These are phyloP conservation scores for Brachypteracias leptosomus DNA, from an alignment of 2,113 vertebrate genomes.

Conservation along the genomic window DNA sequence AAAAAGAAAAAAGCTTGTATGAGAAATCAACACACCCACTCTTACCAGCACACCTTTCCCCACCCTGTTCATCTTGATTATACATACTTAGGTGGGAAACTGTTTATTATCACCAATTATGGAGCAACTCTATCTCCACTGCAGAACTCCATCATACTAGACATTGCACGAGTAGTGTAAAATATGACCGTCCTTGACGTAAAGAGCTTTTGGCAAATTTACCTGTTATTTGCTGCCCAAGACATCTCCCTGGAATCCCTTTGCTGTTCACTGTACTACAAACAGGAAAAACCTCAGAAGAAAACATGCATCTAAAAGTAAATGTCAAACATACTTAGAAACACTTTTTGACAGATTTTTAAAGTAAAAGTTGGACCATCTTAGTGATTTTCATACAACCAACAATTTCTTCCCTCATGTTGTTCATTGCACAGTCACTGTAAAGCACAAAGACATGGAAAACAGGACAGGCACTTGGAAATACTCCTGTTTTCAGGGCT, in stretches of 20 bases:
- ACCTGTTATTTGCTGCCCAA: background rate
- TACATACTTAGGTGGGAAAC: background rate
- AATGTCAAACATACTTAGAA: background rate
- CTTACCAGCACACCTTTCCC: background rate
- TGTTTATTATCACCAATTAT: conserved; percentile 31
- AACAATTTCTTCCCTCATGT: background rate
- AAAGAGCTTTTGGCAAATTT: background rate
- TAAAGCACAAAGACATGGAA: background rate
- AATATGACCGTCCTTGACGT: background rate
- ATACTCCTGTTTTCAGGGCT: background rate
- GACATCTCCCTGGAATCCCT: background rate
- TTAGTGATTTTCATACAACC: background rate
- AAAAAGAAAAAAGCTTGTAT: background rate
- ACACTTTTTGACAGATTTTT: background rate
- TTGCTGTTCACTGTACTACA: background rate
- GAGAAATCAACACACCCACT: conserved; percentile 45
- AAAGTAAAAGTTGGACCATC: background rate
- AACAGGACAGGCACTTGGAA: background rate
- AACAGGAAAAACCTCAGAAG: background rate
- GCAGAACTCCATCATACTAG: background rate
- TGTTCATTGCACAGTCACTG: background rate
- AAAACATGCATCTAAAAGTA: background rate
- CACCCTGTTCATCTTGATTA: background rate
- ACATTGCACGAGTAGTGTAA: background rate
- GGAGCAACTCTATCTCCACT: background rate